A percentile compares a stretch with the other conserved stretches of the same genome.
Conservation (phyloP, 2,888 invertebrate species). For the Stegophylla sp. region DNA sequence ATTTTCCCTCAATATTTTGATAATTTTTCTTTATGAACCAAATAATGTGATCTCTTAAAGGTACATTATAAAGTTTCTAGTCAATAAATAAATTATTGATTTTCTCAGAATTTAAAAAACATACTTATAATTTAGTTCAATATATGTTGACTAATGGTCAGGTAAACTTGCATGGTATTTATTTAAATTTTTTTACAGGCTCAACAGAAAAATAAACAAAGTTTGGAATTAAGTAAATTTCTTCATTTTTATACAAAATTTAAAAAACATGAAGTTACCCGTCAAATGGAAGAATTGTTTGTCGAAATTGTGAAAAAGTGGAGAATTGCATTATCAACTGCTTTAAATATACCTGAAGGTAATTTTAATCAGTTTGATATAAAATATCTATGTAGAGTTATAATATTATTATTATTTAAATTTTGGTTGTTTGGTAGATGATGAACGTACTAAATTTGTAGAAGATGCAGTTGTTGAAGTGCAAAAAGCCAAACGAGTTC, state of each 20-base stretch:
- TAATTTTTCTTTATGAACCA: too few species aligned
- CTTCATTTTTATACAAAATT: conserved; percentile 73
- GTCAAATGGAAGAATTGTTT: conserved; percentile 71
- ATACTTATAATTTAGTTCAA: too few species aligned
- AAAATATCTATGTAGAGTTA: not conserved
- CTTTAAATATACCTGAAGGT: conserved; percentile 66
- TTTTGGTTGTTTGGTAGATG: conserved; percentile 63
- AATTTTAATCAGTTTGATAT: conserved; percentile 26
- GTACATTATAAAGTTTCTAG: too few species aligned
- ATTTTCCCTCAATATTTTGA: too few species aligned
- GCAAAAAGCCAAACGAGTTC: conserved; percentile 70
- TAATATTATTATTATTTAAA: not conserved
- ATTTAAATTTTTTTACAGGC: conserved; percentile 64
- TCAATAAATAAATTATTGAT: too few species aligned
- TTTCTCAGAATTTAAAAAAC: too few species aligned
- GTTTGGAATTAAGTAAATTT: conserved; percentile 73
- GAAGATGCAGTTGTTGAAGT: conserved; percentile 73
- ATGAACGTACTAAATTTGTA: conserved; percentile 69
- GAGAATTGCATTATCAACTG: conserved; percentile 71
- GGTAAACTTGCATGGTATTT: too few species aligned
- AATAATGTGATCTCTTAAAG: too few species aligned
- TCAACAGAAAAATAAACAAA: conserved; percentile 65
- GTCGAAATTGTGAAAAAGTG: conserved; percentile 70
- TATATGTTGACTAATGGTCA: too few species aligned
- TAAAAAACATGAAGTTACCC: conserved; percentile 73